phyloP scores from a whole-genome alignment of 2,797 vertebrate species.

The Leptatherina wallacei region DNA sequence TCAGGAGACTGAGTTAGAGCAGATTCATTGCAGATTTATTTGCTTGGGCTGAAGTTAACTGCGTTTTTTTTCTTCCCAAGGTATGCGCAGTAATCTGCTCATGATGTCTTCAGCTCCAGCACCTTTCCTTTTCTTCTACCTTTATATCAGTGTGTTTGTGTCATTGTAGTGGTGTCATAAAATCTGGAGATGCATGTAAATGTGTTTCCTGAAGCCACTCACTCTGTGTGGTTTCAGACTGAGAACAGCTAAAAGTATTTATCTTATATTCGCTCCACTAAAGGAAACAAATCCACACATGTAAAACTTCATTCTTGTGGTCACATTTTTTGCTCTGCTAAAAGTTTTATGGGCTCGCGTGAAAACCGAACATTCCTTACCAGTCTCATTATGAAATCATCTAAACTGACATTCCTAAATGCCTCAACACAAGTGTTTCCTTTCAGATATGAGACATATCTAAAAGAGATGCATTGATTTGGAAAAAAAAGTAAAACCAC shows the following conservation, averaged over 20 bases:
- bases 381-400: slow-evolving; percentile 48
- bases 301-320: slow-evolving; percentile 39
- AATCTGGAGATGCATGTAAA: slow-evolving; percentile 20
- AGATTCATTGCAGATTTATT: slow-evolving; percentile 2
- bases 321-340: slow-evolving; percentile 44
- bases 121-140: not conserved
- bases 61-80: not conserved
- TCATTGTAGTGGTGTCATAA: slow-evolving; percentile 11
- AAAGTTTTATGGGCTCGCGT: slow-evolving; percentile 50
- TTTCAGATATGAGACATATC: slow-evolving; percentile 19
- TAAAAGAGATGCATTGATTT: slow-evolving; percentile 29
- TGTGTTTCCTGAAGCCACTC: slow-evolving; percentile 35
- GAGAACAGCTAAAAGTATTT: slow-evolving; percentile 56
- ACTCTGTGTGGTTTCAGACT: slow-evolving; percentile 45
- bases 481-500: slow-evolving; percentile 35
- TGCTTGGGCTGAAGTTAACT: slow-evolving; percentile 6
- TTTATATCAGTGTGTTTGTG: slow-evolving; percentile 12
- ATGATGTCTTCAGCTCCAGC: not conserved
- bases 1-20: slow-evolving; percentile 9
- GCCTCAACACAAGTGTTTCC: slow-evolving; percentile 19
- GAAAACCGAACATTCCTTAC: slow-evolving; percentile 52
- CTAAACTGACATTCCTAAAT: slow-evolving; percentile 43
- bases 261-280: slow-evolving; percentile 32
- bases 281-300: slow-evolving; percentile 50
- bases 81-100: not conserved